phyloP scores from a whole-genome alignment of 1,140 invertebrate genomes.

The Oreohelix idahoensis region DNA sequence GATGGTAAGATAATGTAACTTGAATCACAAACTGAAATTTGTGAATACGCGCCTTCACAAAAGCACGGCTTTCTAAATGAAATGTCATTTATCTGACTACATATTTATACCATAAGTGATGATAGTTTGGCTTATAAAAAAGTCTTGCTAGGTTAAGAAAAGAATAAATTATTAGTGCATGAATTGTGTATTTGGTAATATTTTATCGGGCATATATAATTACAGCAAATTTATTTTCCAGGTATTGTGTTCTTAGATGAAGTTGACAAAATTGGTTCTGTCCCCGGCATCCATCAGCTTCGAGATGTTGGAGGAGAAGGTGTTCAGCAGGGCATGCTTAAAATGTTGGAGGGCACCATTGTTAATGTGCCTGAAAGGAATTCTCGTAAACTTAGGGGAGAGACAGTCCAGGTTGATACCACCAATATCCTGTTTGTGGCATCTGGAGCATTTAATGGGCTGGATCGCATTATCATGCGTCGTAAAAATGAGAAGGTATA shows the following conservation, averaged over 20 bases:
- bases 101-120: too few relatives aligned
- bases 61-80: too few relatives aligned
- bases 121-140: too few relatives aligned
- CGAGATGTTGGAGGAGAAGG: slow-evolving; percentile 98
- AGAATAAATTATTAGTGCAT: too few relatives aligned
- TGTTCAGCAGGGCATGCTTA: slow-evolving; percentile 86
- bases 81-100: too few relatives aligned
- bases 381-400: slow-evolving; percentile 84
- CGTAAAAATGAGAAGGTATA: slow-evolving; percentile 93
- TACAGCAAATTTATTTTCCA: slow-evolving; percentile 44
- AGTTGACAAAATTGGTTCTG: slow-evolving; percentile 99
- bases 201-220: neutral
- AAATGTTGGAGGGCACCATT: slow-evolving; percentile 98
- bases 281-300: slow-evolving; percentile 96
- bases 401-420: slow-evolving; percentile 97
- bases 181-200: too few relatives aligned
- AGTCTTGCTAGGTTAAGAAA: too few relatives aligned
- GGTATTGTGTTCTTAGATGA: slow-evolving; percentile 99
- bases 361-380: slow-evolving; percentile 95
- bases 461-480: slow-evolving; percentile 93
- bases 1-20: too few relatives aligned
- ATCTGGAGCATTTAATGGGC: slow-evolving; percentile 97
- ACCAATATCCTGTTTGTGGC: slow-evolving; percentile 99
- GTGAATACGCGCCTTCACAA: too few relatives aligned
- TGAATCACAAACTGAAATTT: too few relatives aligned